Base-by-base conservation (phyloP, 2,888 invertebrate species). In the Leucania comma region DNA sequence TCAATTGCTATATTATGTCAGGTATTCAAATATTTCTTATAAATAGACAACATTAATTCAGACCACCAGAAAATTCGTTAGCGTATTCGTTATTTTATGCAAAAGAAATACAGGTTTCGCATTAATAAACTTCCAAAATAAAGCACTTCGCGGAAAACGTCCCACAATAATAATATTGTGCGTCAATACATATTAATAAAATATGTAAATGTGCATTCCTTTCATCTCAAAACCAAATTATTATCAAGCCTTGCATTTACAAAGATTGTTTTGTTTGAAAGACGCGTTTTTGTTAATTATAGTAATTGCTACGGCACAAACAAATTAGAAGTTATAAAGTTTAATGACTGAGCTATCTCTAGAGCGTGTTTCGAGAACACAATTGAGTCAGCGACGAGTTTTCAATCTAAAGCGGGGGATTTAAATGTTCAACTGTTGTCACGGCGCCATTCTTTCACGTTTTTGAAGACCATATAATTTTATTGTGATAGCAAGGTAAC, bases 261-360 rank as follows among this genome's bases (percentile, higher is more conserved):
- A 46, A 12, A 65, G 65, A 77, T 73, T 75, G 76, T 78, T 86
- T 82, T 78, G 72, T 77, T 75, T 79, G 66, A 85, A 61, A 68
- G 59, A 58, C 61, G 51, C 66, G 68, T 63, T 76, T 84, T 80
- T 72, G 68, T 84, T 85, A 86, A 85, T 85, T 81, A 86, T 68
- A 74, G 68, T 85, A 85, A 86, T 86, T 81, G 85, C 77, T 78
- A 69, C 73, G 78, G 77, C 87, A 77, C 81, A 85, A 86, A 85
- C 87, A 85, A 86, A 86, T 85, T 85, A 85, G 75, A 75, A 85
- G 85, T 83, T 85, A 81, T 83, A 86, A 85, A 86, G 56, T 85
- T 86, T 86, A 85, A 85, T 86, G 75, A 78, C 85, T 61, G 80
- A 65, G 71, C 71, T 66, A 86, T 84, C 81, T 75, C 58, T 53